Evolutionary conservation across 2,888 invertebrate genomes (phyloP), one percentile per base, ranked within the genome.

Genomic region (Volucella zonaria): DNA sequence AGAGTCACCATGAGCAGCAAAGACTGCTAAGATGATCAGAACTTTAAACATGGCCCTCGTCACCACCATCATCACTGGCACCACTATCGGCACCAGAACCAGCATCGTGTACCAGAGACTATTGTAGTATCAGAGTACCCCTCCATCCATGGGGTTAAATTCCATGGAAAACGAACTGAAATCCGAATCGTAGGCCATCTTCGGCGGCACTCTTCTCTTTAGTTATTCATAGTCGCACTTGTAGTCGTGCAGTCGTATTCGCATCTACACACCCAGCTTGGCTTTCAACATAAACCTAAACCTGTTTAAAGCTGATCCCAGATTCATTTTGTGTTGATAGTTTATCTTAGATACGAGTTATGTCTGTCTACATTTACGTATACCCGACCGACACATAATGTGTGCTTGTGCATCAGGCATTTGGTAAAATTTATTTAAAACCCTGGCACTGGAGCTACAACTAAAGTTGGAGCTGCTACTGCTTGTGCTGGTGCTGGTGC

Each of bases 281-380:
- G 58, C 18, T 47, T 74, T 71, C 80, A 75, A 76, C 82, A 82
- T 82, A 82, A 82, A 82, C 71, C 71, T 49, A 77, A 83, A 83
- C 83, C 83, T 80, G 83, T 83, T 83, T 80, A 62, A 64, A 75
- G 66, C 58, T 66, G 80, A 83, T 83, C 58, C 80, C 68, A 59
- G 82, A 78, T 68, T 74, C 74, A 68, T 74, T 82, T 64, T 58
- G 64, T 68, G 56, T 68, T 64, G 70, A 83, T 80, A 64, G 80
- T 80, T 80, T 80, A 80, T 80, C 80, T 31, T 70, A 80, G 83
- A 83, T 80, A 59, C 58, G 18, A 73, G 52, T 73, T 76, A 56
- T 62, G 52, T 38, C 52, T 43, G 62, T 45, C 10, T 68, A 12
- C 14, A 8, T 58, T 1, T 71, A 12, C 14, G 11, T 73, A 43